A percentile compares a stretch with the other conserved stretches of the same genome.
These are phyloP conservation scores for Nothocercus nigrocapillus DNA, from an alignment of 2,113 vertebrate species.

Conservation along the genomic window DNA sequence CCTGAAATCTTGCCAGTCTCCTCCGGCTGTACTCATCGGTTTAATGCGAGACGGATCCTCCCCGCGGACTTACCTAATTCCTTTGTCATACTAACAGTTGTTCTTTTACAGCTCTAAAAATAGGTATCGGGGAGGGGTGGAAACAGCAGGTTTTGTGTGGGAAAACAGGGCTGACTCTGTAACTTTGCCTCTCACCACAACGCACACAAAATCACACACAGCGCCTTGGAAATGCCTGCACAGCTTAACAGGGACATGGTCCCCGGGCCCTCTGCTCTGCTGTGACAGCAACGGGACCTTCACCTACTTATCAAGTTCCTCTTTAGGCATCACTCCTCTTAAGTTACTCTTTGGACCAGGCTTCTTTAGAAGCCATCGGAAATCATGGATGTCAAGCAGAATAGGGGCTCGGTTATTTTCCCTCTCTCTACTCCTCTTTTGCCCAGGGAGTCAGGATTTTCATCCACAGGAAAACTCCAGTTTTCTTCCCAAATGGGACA, in stretches of 20 bases:
- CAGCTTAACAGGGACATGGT: background rate
- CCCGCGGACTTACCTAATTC: background rate
- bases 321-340: background rate
- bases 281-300: background rate
- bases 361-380: background rate
- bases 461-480: background rate
- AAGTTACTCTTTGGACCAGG: background rate
- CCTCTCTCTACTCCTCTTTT: background rate
- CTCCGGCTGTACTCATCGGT: background rate
- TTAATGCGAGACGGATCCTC: background rate
- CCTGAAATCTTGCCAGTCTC: background rate
- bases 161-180: background rate
- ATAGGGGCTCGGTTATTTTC: rapidly evolving
- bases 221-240: background rate
- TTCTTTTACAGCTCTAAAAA: background rate
- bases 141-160: background rate
- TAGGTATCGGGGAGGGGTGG: background rate
- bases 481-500: background rate
- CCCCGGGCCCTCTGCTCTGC: rapidly evolving
- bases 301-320: background rate
- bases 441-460: background rate
- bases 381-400: background rate
- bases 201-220: background rate
- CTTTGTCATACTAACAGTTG: background rate
- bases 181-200: background rate